Base-by-base conservation (phyloP, 2,797 vertebrate genomes). In the Tinamus major region DNA sequence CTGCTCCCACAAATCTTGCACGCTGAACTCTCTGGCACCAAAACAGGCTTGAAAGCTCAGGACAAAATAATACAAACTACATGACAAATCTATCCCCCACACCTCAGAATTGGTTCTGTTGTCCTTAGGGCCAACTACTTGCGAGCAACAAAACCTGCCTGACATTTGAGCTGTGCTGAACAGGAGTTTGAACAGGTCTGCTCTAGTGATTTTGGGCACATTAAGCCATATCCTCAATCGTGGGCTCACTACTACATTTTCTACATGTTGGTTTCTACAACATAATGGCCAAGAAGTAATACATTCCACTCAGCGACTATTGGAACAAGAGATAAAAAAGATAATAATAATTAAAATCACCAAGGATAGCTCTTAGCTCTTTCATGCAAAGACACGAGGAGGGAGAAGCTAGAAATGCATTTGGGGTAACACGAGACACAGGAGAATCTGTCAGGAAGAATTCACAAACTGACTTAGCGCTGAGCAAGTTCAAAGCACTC, bases 401-500 rank as follows among this genome's bases (percentile, higher is more conserved):
- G 67, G 42, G 33, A 51, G 4, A 48, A 85, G 89, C 76, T 89
- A 74, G 77, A 63, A 84, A 49, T 7, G 41, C 68, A 13, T 6
- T 10, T 1, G 18, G 71, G 35, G 71, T 87, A 85, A 94, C 92
- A 85, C 74, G 87, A 96, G 93, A 91, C 65, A 3, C 93, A 96
- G 92, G 27, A 86, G 55, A 7, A 41, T 3, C 55, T 53, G 68
- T 70, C 31, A 9, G 10, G 39, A 44, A 51, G 83, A 17, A 10
- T 58, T 15, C 42, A 48, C 56, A 74, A 82, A 59, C 13, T 24
- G 0, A 13, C 63, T 58, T 1, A 0, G 78, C 16, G 81, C 37
- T 58, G 91, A 90, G 71, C 70, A 62, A 87, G 76, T 85, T 94
- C 92, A 94, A 91, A 95, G 79, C 87, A 46, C 83, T 77, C 44